These are phyloP conservation scores for Isurus oxyrinchus DNA, from an alignment of 2,113 vertebrate genomes.

Conservation along the genomic window DNA sequence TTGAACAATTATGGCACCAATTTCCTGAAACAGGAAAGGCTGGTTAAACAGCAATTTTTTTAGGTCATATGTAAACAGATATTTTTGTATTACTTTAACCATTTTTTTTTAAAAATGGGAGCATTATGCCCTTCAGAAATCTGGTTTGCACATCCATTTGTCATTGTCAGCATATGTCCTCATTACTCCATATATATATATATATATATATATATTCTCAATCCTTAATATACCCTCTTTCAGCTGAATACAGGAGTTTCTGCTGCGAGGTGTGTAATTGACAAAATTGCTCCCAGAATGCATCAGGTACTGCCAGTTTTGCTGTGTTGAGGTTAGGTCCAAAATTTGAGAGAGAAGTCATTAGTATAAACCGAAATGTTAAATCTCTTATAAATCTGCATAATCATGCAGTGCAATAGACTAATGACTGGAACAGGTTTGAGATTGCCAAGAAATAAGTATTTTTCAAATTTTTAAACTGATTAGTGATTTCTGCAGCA, in stretches of 20 bases:
- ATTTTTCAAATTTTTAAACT: background rate
- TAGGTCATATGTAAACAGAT: constrained; percentile 11
- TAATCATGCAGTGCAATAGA: background rate
- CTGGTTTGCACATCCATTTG: background rate
- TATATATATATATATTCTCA: background rate
- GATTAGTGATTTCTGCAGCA: background rate
- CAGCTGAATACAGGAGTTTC: background rate
- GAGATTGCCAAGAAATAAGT: background rate
- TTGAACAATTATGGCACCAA: constrained; percentile 6
- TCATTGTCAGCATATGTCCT: background rate
- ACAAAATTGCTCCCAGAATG: background rate
- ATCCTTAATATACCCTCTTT: background rate
- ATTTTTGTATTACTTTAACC: background rate
- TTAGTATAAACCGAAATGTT: background rate
- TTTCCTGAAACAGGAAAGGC: constrained; percentile 21
- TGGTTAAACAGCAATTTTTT: constrained; percentile 9
- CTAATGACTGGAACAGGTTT: background rate
- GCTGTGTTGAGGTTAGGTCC: background rate
- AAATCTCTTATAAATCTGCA: background rate
- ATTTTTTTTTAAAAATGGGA: background rate
- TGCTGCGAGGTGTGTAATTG: background rate
- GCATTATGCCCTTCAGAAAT: background rate
- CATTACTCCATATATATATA: background rate
- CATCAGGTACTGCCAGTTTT: background rate
- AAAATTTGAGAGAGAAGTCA: background rate